A percentile compares a stretch with the other conserved stretches of the same genome.
Conservation (phyloP, 1,140 invertebrate species). For the Orchesella cincta region DNA sequence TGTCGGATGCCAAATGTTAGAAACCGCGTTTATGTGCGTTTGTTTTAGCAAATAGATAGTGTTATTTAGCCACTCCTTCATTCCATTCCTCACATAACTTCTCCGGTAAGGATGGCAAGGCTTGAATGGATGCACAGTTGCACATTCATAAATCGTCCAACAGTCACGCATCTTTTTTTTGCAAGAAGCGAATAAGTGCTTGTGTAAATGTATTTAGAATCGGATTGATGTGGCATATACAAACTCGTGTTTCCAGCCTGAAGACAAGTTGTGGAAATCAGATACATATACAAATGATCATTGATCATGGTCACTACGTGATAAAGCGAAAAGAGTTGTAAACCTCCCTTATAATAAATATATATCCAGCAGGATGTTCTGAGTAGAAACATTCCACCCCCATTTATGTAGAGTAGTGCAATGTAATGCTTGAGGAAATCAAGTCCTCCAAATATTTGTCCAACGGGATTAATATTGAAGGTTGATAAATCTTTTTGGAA, state of each 20-base stretch:
- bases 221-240: too few species aligned
- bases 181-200: too few species aligned
- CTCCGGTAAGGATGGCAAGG: background rate
- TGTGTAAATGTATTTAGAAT: too few species aligned
- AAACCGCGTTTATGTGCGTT: background rate
- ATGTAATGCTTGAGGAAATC: background rate
- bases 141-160: background rate
- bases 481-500: background rate
- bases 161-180: too few species aligned
- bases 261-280: too few species aligned
- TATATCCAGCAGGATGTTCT: too few species aligned
- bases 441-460: constrained; percentile 14
- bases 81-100: background rate
- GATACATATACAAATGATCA: too few species aligned
- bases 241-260: too few species aligned
- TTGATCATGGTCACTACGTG: background rate
- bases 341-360: background rate
- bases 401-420: too few species aligned
- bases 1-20: background rate
- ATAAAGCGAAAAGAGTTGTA: background rate
- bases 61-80: background rate
- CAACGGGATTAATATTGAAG: constrained; percentile 7
- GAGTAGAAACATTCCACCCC: too few species aligned
- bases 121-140: background rate
- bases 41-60: background rate